A percentile compares a stretch with the other conserved stretches of the same genome.
Evolutionary conservation across 2,888 invertebrate genomes (phyloP).

Genomic region (Polyommatus iphigenia): DNA sequence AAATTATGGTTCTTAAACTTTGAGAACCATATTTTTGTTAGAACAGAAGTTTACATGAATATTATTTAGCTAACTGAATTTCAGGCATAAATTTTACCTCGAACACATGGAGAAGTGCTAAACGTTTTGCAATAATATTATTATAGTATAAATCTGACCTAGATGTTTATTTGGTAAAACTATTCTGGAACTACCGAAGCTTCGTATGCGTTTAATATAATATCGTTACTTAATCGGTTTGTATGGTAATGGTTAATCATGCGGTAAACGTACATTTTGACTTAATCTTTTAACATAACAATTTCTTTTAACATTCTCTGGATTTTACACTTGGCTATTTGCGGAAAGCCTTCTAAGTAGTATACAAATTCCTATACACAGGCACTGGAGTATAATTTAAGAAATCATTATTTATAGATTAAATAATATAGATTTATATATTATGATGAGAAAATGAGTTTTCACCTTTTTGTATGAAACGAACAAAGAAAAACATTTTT

Average conservation of each 20-base stretch:
- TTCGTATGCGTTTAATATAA: conserved; percentile 10
- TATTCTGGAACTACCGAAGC: neutral
- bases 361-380: too few relatives aligned
- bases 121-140: conserved; percentile 1
- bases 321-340: too few relatives aligned
- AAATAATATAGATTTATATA: too few relatives aligned
- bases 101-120: neutral
- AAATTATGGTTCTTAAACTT: neutral
- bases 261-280: too few relatives aligned
- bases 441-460: neutral
- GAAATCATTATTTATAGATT: too few relatives aligned
- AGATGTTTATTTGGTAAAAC: conserved; percentile 5
- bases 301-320: too few relatives aligned
- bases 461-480: neutral
- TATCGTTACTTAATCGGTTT: neutral
- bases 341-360: too few relatives aligned
- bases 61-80: neutral
- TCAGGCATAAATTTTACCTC: neutral
- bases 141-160: conserved; percentile 18
- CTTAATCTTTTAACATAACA: too few relatives aligned
- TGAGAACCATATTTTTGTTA: neutral
- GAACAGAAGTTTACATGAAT: neutral
- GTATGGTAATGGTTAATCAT: neutral
- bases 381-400: too few relatives aligned
- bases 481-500: neutral